A percentile compares a stretch with the other conserved stretches of the same genome.
Conservation (phyloP, 1,140 invertebrate species). For the Trichoplusia ni region DNA sequence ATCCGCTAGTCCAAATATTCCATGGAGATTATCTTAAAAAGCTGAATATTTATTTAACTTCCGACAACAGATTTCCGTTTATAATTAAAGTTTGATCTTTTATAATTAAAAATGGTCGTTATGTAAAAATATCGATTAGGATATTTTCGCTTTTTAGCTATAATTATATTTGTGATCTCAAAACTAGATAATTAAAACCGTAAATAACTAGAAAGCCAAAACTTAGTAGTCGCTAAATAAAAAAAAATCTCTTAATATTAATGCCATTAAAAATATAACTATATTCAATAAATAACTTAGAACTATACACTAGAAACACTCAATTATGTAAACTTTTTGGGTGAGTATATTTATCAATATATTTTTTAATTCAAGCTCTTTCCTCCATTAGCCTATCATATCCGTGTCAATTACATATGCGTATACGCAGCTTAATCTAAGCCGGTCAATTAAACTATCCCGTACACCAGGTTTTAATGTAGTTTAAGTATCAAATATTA, state of each 20-base stretch:
- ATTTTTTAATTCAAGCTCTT: neutral
- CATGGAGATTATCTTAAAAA: neutral
- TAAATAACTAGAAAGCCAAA: too few species aligned
- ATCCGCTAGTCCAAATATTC: neutral
- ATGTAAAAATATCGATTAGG: neutral
- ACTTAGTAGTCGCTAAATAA: too few species aligned
- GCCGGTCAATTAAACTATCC: slow-evolving; percentile 10
- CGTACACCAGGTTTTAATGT: slow-evolving; percentile 10
- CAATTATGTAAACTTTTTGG: too few species aligned
- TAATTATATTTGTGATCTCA: too few species aligned
- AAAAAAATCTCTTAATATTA: too few species aligned
- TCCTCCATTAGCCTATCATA: slow-evolving; percentile 7
- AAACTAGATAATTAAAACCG: too few species aligned
- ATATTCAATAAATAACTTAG: too few species aligned
- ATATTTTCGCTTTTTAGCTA: neutral
- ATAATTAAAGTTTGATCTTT: neutral
- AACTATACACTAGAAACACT: too few species aligned
- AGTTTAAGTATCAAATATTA: slow-evolving; percentile 17
- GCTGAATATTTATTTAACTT: neutral
- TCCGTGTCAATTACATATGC: neutral
- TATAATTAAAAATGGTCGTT: neutral
- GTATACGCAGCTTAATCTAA: neutral
- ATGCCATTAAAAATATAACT: too few species aligned
- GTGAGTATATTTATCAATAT: neutral
- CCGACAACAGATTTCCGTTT: neutral